Evolutionary conservation across 2,888 invertebrate species (phyloP).

Genomic region (Diaperis boleti): DNA sequence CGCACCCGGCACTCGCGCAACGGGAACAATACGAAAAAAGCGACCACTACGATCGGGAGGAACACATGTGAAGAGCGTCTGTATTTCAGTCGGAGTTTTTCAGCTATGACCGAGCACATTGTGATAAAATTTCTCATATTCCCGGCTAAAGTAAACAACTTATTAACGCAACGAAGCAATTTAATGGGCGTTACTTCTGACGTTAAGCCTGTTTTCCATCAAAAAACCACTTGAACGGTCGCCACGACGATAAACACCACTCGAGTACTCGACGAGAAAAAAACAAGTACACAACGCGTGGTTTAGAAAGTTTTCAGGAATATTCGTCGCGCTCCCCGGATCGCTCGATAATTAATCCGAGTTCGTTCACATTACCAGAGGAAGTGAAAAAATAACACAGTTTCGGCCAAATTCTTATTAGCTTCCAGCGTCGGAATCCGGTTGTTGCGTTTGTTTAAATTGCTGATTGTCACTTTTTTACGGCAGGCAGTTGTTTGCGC

Average conservation of each 20-base stretch:
- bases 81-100: slow-evolving; percentile 38
- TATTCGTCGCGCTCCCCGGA: slow-evolving; percentile 25
- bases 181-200: slow-evolving; percentile 43
- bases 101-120: slow-evolving; percentile 42
- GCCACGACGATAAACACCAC: slow-evolving; percentile 36
- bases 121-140: slow-evolving; percentile 41
- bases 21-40: not conserved
- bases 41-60: slow-evolving; percentile 4
- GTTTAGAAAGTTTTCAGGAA: slow-evolving; percentile 38
- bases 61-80: slow-evolving; percentile 36
- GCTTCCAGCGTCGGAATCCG: slow-evolving; percentile 30
- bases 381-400: slow-evolving; percentile 35
- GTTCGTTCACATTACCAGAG: slow-evolving; percentile 32
- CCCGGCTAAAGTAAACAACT: slow-evolving; percentile 42
- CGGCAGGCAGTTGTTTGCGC: not conserved
- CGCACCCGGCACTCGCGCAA: not conserved
- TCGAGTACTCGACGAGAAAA: slow-evolving; percentile 2
- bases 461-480: slow-evolving; percentile 35
- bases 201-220: slow-evolving; percentile 45
- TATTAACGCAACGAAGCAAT: slow-evolving; percentile 41
- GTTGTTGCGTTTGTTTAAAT: slow-evolving; percentile 31
- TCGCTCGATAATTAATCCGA: slow-evolving; percentile 35
- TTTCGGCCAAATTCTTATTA: slow-evolving; percentile 26
- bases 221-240: slow-evolving; percentile 40
- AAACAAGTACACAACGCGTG: slow-evolving; percentile 7